Conservation (phyloP, 2,888 invertebrate species). For the Miltochrista miniata region DNA sequence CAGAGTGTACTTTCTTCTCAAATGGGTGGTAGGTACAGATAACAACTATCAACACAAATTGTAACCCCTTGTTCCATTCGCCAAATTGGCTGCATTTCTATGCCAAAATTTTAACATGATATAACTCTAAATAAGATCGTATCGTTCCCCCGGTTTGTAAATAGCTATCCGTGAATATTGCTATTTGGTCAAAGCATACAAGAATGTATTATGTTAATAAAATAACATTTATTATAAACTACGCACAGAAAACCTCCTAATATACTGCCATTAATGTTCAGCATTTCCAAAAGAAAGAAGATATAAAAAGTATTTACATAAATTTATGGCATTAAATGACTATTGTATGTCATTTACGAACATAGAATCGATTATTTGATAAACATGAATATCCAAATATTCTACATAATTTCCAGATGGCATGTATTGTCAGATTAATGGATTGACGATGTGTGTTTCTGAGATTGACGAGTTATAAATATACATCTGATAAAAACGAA, state of each 20-base stretch:
- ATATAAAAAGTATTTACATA: slow-evolving; percentile 21
- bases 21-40: slow-evolving; percentile 67
- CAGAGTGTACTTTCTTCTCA: slow-evolving; percentile 49
- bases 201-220: slow-evolving; percentile 7
- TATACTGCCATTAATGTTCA: slow-evolving; percentile 11
- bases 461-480: slow-evolving; percentile 59
- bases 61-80: slow-evolving; percentile 73
- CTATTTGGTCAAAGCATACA: neutral
- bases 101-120: slow-evolving; percentile 71
- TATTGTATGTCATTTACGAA: slow-evolving; percentile 27
- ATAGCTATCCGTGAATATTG: slow-evolving; percentile 20
- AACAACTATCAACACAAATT: slow-evolving; percentile 77
- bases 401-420: slow-evolving; percentile 39
- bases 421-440: slow-evolving; percentile 7
- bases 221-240: slow-evolving; percentile 9
- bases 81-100: slow-evolving; percentile 78
- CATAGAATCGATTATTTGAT: slow-evolving; percentile 22
- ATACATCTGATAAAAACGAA: slow-evolving; percentile 53
- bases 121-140: slow-evolving; percentile 56
- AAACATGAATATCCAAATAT: slow-evolving; percentile 28
- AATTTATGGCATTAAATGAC: slow-evolving; percentile 18
- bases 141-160: slow-evolving; percentile 41
- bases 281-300: slow-evolving; percentile 25
- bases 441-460: no score
- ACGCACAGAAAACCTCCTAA: slow-evolving; percentile 17